Evolutionary conservation across 2,113 vertebrate genomes (phyloP).

Genomic region (Xiphophorus maculatus): DNA sequence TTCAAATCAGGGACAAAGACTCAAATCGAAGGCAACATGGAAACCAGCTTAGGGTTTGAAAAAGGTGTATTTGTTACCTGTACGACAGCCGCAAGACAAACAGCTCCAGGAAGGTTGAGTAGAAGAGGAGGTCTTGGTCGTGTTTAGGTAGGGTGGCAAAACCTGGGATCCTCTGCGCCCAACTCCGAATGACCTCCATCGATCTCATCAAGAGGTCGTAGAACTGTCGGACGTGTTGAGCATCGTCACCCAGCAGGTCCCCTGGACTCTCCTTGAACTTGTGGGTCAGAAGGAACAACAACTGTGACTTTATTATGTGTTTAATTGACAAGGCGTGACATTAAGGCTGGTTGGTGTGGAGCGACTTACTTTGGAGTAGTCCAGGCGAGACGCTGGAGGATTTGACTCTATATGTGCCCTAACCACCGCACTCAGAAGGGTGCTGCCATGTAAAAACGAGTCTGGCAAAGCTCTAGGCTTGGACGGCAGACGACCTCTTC

Average conservation of each 20-base stretch:
- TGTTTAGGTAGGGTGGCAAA: slow-evolving; percentile 89
- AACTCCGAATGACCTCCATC: slow-evolving; percentile 96
- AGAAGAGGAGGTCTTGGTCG: slow-evolving; percentile 96
- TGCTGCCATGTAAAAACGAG: slow-evolving; percentile 84
- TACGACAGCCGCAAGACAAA: slow-evolving; percentile 94
- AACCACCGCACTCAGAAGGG: slow-evolving; percentile 90
- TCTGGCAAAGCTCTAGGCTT: slow-evolving; percentile 90
- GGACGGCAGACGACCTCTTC: slow-evolving; percentile 93
- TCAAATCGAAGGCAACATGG: background rate
- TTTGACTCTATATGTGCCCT: slow-evolving; percentile 96
- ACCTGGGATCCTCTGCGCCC: slow-evolving; percentile 94
- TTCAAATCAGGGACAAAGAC: background rate
- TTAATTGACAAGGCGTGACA: background rate
- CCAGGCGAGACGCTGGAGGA: slow-evolving; percentile 88
- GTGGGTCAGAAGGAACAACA: background rate
- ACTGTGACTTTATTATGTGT: background rate
- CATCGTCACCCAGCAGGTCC: slow-evolving; percentile 89
- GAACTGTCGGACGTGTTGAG: slow-evolving; percentile 94
- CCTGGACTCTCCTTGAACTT: slow-evolving; percentile 92
- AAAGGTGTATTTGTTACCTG: slow-evolving; percentile 79
- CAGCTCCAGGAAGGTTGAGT: slow-evolving; percentile 96
- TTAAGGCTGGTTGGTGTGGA: background rate
- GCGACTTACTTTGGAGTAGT: slow-evolving; percentile 90
- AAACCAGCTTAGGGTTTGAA: background rate
- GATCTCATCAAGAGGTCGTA: slow-evolving; percentile 94